phyloP scores from a whole-genome alignment of 2,797 vertebrate genomes.

The Hypotaenidia philippensis region DNA sequence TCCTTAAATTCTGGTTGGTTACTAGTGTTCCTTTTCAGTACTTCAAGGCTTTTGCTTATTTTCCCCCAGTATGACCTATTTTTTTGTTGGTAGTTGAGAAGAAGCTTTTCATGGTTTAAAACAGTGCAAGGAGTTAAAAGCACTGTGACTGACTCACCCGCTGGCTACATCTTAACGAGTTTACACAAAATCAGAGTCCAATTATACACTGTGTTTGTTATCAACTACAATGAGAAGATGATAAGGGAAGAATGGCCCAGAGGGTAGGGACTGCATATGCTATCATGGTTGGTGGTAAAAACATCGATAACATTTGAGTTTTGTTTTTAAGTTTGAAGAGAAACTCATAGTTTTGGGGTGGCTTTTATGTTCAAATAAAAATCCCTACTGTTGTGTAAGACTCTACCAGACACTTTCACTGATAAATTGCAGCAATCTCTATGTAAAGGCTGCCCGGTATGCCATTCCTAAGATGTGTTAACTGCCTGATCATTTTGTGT shows the following conservation, averaged over 20 bases:
- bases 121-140: constrained; percentile 44
- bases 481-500: neutral
- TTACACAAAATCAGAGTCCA: constrained; percentile 53
- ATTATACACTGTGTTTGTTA: constrained; percentile 40
- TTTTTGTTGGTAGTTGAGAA: neutral
- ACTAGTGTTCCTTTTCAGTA: neutral
- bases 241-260: neutral
- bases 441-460: neutral
- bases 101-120: neutral
- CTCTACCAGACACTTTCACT: too few relatives aligned
- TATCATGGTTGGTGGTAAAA: neutral
- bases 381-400: neutral
- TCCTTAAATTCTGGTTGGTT: neutral
- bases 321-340: neutral
- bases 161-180: constrained; percentile 57
- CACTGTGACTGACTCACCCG: neutral
- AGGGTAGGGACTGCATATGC: neutral
- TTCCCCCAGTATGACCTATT: neutral
- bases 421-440: neutral
- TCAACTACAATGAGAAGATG: constrained; percentile 13
- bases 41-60: neutral
- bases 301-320: neutral
- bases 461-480: neutral
- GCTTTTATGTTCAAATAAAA: neutral
- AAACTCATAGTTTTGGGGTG: neutral